Percentiles rank a stretch among this genome's conserved stretches.
phyloP scores from a whole-genome alignment of 2,113 vertebrate species.

The Etheostoma spectabile region DNA sequence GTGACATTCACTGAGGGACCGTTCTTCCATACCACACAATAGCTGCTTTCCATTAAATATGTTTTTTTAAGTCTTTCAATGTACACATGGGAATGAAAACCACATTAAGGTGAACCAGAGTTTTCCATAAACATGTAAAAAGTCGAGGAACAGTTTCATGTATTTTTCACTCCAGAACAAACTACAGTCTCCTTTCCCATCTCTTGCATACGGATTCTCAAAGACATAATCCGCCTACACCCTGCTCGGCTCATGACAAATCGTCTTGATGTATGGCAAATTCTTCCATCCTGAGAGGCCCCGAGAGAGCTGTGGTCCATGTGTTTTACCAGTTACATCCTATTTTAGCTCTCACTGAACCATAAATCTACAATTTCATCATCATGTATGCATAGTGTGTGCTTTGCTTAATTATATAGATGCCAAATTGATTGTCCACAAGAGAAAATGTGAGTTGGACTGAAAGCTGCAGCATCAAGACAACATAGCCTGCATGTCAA shows the following conservation, averaged over 20 bases:
- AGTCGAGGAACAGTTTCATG: conserved; percentile 9
- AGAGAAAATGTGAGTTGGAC: background rate
- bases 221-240: conserved; percentile 56
- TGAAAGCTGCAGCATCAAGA: background rate
- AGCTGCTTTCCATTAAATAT: background rate
- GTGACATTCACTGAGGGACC: background rate
- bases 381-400: background rate
- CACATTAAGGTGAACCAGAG: background rate
- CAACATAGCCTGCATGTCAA: background rate
- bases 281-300: conserved; percentile 32
- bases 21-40: conserved; percentile 25
- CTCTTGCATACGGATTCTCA: conserved; percentile 29
- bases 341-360: conserved; percentile 22
- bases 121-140: conserved; percentile 10
- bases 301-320: background rate
- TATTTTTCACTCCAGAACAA: conserved; percentile 36
- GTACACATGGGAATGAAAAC: conserved; percentile 13
- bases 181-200: conserved; percentile 26
- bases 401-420: background rate
- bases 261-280: conserved; percentile 31
- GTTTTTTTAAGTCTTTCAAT: too few species aligned
- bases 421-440: background rate
- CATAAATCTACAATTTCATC: background rate
- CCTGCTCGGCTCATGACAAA: conserved; percentile 48
- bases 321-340: conserved; percentile 4